Evolutionary conservation across 2,888 invertebrate genomes (phyloP).

Genomic region (Theretra japonica): DNA sequence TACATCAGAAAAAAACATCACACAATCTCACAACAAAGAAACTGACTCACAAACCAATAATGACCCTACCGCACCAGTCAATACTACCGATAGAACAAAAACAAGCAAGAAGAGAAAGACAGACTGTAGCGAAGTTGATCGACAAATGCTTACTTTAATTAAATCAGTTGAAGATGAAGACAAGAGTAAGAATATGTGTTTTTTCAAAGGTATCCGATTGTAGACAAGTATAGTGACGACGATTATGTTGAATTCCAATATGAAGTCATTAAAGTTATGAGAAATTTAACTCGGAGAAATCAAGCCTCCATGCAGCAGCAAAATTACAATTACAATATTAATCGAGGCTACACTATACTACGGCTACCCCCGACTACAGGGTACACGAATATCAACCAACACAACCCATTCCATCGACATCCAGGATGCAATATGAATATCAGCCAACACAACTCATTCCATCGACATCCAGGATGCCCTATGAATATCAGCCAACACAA

Average conservation of each 20-base stretch:
- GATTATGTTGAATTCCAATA: constrained; percentile 47
- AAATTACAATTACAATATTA: too few relatives aligned
- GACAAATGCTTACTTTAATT: constrained; percentile 39
- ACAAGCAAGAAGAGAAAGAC: constrained; percentile 44
- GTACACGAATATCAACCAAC: too few relatives aligned
- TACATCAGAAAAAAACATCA: constrained; percentile 40
- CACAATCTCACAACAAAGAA: constrained; percentile 44
- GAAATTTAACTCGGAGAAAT: constrained; percentile 38
- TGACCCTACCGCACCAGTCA: constrained; percentile 43
- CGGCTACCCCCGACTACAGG: too few relatives aligned
- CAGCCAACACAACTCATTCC: too few relatives aligned
- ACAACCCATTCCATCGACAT: too few relatives aligned
- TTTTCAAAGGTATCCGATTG: constrained; percentile 44
- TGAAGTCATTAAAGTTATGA: constrained; percentile 43
- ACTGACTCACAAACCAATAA: constrained; percentile 45
- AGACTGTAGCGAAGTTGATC: constrained; percentile 40
- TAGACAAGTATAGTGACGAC: constrained; percentile 45
- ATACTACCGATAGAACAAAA: constrained; percentile 41
- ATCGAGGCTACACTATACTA: too few relatives aligned
- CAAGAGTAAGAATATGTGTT: constrained; percentile 19
- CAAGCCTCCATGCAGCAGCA: too few relatives aligned
- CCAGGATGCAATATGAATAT: too few relatives aligned
- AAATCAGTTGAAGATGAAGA: constrained; percentile 23
- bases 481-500: too few relatives aligned
- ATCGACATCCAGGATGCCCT: too few relatives aligned